phyloP scores from a whole-genome alignment of 2,113 vertebrate genomes.

The Bufo bufo region DNA sequence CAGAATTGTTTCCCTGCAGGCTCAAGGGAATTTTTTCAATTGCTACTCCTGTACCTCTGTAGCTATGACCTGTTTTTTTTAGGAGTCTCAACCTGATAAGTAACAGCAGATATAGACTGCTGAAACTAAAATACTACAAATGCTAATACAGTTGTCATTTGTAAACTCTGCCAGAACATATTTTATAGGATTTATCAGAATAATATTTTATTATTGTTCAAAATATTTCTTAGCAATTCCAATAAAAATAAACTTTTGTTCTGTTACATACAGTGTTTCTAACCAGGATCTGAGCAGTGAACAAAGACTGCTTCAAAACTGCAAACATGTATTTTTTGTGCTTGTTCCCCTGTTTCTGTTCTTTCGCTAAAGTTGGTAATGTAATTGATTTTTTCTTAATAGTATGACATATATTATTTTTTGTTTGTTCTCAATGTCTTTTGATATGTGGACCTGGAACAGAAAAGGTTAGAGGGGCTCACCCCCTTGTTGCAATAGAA shows the following conservation, averaged over 20 bases:
- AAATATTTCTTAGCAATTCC: not conserved
- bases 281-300: not conserved
- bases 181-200: not conserved
- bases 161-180: not conserved
- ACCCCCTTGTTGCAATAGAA: too few relatives aligned
- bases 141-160: not conserved
- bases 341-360: not conserved
- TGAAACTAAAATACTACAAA: too few relatives aligned
- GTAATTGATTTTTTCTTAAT: not conserved
- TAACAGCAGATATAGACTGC: too few relatives aligned
- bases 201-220: not conserved
- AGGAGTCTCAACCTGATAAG: too few relatives aligned
- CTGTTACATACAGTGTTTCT: not conserved
- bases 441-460: not conserved
- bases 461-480: too few relatives aligned
- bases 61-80: too few relatives aligned
- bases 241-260: constrained; percentile 1
- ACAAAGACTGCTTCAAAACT: not conserved
- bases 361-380: not conserved
- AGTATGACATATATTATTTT: not conserved
- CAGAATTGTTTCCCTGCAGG: too few relatives aligned
- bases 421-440: not conserved
- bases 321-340: not conserved
- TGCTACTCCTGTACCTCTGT: too few relatives aligned
- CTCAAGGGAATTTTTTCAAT: too few relatives aligned